Evolutionary conservation across 2,113 vertebrate genomes (phyloP), one percentile per base, ranked within the genome.

Genomic region (Lasiurus cinereus): DNA sequence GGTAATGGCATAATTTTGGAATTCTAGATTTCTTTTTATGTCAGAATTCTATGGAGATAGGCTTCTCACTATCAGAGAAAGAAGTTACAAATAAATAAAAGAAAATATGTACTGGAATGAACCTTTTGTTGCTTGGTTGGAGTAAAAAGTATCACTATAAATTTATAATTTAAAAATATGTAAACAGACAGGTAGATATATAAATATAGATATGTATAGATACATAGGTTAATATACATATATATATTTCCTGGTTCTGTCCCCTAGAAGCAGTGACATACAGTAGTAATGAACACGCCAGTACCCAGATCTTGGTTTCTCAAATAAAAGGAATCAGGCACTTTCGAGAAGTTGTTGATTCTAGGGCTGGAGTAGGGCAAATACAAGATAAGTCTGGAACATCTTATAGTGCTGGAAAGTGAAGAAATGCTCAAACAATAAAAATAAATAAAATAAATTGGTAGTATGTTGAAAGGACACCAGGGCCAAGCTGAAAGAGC

Each of bases 21-120:
- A 88, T 59, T 85, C 78, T 89, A 66, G n/a, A 74, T 79, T n/a
- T 88, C 11, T 84, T 62, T 79, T 67, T 29, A 39, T 48, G n/a
- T 94, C 46, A 84, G 54, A 91, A 70, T 95, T 95, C 14, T 91
- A 4, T 79, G 46, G n/a, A 48, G 18, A 76, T 85, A 82, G 59
- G 19, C 29, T 76, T 92, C 52, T 85, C 69, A 64, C 24, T 82
- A 39, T 83, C 33, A 93, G 70, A 94, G 74, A 94, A 82, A 46
- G 13, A 93, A 82, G n/a, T 92, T 92, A 80, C 48, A 31, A 93
- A 70, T 59, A 50, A 88, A 66, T 77, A 43, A 52, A 85, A 91
- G 59, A 19, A 10, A 70, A 33, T 76, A 62, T 80, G 33, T 80
- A 39, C 59, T 90, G 46, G 56, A 82, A 52, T 82, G 21, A 90